Percentiles rank a stretch among this genome's conserved stretches.
These are phyloP conservation scores for Polypterus senegalus DNA, from an alignment of 2,113 vertebrate genomes.

Conservation along the genomic window DNA sequence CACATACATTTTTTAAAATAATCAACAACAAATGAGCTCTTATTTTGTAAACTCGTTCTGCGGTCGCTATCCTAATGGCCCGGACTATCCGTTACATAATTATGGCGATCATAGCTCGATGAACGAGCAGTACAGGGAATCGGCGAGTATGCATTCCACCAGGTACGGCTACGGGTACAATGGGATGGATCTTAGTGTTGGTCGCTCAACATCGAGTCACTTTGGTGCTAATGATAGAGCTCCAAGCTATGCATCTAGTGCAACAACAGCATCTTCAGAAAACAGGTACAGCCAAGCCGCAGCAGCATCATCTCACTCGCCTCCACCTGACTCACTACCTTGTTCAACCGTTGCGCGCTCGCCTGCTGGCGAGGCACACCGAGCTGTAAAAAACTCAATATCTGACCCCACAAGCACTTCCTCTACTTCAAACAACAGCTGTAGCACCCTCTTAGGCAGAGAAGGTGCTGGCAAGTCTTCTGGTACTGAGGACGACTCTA, in stretches of 20 bases:
- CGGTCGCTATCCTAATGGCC: constrained; percentile 99
- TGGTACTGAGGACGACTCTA: constrained; percentile 77
- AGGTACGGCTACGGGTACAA: constrained; percentile 97
- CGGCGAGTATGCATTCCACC: constrained; percentile 89
- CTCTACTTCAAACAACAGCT: constrained; percentile 46
- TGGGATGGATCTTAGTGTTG: constrained; percentile 96
- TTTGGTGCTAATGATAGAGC: constrained; percentile 82
- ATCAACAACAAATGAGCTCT: constrained; percentile 97
- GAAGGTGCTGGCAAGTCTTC: constrained; percentile 80
- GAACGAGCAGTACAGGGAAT: constrained; percentile 95
- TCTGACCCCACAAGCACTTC: constrained; percentile 64
- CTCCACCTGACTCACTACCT: constrained; percentile 78
- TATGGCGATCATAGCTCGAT: constrained; percentile 94
- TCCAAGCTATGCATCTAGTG: constrained; percentile 75
- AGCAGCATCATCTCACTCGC: constrained; percentile 65
- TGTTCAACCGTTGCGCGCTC: constrained; percentile 77
- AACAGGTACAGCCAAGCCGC: constrained; percentile 82
- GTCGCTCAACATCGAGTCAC: constrained; percentile 74
- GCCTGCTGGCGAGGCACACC: constrained; percentile 70
- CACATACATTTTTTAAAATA: constrained; percentile 56
- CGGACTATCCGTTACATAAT: constrained; percentile 99
- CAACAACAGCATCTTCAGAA: constrained; percentile 70
- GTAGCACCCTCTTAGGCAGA: constrained; percentile 69
- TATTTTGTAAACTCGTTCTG: constrained; percentile 99
- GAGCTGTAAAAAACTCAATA: constrained; percentile 81